Base-by-base conservation (phyloP, 1,140 invertebrate genomes). In the Sycobia sp. region DNA sequence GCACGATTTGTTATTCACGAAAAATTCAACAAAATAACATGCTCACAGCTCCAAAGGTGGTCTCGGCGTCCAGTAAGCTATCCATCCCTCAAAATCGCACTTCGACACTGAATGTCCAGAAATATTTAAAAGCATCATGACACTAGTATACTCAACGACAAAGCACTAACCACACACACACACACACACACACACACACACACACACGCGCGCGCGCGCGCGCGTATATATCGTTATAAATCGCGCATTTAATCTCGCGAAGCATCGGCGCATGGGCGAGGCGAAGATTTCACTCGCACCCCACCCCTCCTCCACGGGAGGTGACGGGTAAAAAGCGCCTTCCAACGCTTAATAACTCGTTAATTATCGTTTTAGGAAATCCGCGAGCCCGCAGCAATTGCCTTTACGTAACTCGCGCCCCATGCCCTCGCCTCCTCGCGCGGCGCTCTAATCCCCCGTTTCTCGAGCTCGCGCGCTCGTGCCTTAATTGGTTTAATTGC, bases 351-450 rank as follows among this genome's bases (percentile, higher is more conserved):
- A 82, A 82, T 81, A 82, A 82, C 77, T 82, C 78, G 78, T 82
- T 81, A 81, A 81, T 82, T 81, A 82, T 81, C 78, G 73, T 82
- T 82, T 82, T 82, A 81, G 79, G 80, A 81, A 82, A 81, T 80
- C 76, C 78, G 75, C 71, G 73, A 65, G 65, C 65, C 76, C n/a
- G n/a, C n/a, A n/a, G n/a, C 77, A 81, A 80, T 80, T 81, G 79
- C 71, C n/a, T 79, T 81, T 81, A 79, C 76, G 77, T 77, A 81
- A 80, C 60, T 55, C 58, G 47, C 32, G 65, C 57, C 54, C 59
- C 55, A 67, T 68, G 65, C 71, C 72, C 71, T 75, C 80, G 78
- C 78, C 75, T 76, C 72, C 72, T 71, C 64, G 65, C 70, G 68
- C 69, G 5, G 14, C 14, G 7, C 3, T 39, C 4, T 43, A 2